phyloP scores from a whole-genome alignment of 2,113 vertebrate species.

The Gulo gulo region DNA sequence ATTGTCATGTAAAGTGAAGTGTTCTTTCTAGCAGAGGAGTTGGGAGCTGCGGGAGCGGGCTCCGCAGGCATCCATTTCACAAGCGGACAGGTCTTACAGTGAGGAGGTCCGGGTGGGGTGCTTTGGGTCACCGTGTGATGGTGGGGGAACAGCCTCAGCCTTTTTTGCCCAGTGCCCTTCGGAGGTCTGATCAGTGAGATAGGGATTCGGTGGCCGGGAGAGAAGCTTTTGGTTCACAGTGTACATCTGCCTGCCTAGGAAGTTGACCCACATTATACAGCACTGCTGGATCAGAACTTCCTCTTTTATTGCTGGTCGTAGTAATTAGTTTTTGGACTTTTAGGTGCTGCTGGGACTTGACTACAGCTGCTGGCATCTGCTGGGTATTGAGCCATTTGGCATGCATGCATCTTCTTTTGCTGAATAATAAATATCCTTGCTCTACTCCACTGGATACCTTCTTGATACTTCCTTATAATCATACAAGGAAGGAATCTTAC shows the following conservation, averaged over 20 bases:
- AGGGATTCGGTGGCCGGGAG: background rate
- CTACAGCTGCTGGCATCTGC: background rate
- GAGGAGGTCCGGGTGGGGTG: background rate
- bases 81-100: background rate
- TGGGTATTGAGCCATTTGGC: background rate
- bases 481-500: background rate
- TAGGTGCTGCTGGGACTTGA: background rate
- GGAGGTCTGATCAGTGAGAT: background rate
- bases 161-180: background rate
- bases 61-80: background rate
- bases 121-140: background rate
- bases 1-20: conserved; percentile 26
- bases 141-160: background rate
- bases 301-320: background rate
- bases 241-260: background rate
- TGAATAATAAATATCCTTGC: background rate
- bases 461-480: background rate
- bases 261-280: background rate
- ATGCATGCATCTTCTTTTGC: background rate
- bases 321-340: conserved; percentile 11
- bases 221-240: background rate
- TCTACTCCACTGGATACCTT: background rate
- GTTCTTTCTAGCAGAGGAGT: conserved; percentile 28
- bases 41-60: background rate
- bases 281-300: background rate